Conservation (phyloP, 2,113 vertebrate species). For the Ploceus nigricollis region DNA sequence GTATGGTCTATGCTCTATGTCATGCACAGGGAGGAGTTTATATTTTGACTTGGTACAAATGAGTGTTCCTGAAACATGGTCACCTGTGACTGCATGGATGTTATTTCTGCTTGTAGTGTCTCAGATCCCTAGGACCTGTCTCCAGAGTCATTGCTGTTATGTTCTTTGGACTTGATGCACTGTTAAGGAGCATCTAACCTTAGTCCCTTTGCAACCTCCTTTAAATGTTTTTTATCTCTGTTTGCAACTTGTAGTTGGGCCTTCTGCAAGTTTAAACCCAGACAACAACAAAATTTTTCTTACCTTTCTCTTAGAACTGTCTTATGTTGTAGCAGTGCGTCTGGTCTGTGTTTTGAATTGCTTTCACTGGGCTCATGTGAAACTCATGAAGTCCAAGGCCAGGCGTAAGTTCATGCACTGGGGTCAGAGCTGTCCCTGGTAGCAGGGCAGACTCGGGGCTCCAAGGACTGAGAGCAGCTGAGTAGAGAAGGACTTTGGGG, state of each 20-base stretch:
- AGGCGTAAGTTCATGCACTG: not conserved
- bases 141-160: not conserved
- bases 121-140: not conserved
- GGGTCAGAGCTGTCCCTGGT: fast-evolving
- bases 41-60: not conserved
- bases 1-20: not conserved
- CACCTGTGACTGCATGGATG: not conserved
- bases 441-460: not conserved
- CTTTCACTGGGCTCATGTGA: not conserved
- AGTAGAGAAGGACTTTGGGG: not conserved
- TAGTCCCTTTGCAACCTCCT: not conserved
- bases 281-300: not conserved
- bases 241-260: not conserved
- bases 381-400: not conserved
- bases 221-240: not conserved
- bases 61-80: not conserved
- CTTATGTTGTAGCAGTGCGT: not conserved
- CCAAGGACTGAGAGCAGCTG: not conserved
- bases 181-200: not conserved
- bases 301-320: not conserved
- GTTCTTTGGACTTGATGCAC: not conserved
- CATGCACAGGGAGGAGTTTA: not conserved
- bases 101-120: not conserved
- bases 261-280: not conserved
- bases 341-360: not conserved